These are phyloP conservation scores for Campoplex capitator DNA, from an alignment of 2,888 invertebrate genomes.

Conservation along the genomic window DNA sequence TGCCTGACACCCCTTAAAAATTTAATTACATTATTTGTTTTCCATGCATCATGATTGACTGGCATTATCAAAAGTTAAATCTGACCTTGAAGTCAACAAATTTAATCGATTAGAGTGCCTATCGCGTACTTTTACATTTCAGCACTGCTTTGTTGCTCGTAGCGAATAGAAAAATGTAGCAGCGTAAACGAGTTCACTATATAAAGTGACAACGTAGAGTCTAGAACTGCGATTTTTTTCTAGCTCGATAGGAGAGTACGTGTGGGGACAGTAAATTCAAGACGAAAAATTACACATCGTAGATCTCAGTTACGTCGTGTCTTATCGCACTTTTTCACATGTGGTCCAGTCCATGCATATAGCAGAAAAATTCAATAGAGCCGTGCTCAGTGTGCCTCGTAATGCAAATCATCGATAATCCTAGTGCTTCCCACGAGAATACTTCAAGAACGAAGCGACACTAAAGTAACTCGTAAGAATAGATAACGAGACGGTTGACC, in stretches of 20 bases:
- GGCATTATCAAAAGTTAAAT: not conserved
- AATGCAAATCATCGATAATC: constrained; percentile 51
- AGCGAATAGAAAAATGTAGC: not conserved
- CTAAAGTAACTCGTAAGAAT: constrained; percentile 28
- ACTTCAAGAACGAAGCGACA: constrained; percentile 29
- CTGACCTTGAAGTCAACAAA: not conserved
- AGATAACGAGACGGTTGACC: constrained; percentile 28
- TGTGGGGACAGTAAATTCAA: not conserved
- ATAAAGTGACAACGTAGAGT: not conserved
- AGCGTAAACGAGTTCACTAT: not conserved
- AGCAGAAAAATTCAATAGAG: constrained; percentile 28
- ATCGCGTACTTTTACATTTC: not conserved
- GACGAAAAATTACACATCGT: constrained; percentile 31
- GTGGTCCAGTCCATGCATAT: not conserved
- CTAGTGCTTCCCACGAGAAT: constrained; percentile 5
- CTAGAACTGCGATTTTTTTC: constrained; percentile 8
- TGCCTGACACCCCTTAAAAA: constrained; percentile 19
- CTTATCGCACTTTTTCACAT: constrained; percentile 44
- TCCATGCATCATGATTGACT: not conserved
- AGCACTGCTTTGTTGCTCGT: not conserved
- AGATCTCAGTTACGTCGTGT: constrained; percentile 44
- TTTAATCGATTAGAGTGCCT: not conserved
- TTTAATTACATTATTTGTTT: not conserved
- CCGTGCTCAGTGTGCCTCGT: constrained; percentile 26
- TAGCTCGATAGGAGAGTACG: constrained; percentile 14